These are phyloP conservation scores for Gibbula magus DNA, from an alignment of 2,888 invertebrate genomes.

Conservation along the genomic window DNA sequence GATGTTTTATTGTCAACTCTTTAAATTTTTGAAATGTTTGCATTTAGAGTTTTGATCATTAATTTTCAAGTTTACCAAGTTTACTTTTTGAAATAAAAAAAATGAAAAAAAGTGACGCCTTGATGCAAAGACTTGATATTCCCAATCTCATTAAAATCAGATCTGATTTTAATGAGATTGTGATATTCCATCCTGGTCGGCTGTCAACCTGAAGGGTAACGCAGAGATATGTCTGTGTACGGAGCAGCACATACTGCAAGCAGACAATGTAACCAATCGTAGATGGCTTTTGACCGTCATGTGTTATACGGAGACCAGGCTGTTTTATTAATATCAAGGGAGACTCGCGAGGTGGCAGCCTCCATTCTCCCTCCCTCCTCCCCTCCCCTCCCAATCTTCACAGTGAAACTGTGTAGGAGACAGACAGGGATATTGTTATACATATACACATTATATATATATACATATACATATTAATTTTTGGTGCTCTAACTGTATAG, in stretches of 20 bases:
- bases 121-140: conserved; percentile 3
- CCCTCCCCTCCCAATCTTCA: not conserved
- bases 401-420: conserved; percentile 12
- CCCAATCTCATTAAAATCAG: too few species aligned
- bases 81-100: conserved; percentile 15
- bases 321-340: conserved; percentile 20
- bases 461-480: conserved; percentile 25
- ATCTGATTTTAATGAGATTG: too few species aligned
- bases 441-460: conserved; percentile 24
- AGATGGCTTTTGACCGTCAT: conserved; percentile 3
- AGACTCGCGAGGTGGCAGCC: not conserved
- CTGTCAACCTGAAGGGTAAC: not conserved
- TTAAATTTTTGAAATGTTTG: conserved; percentile 41
- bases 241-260: not conserved
- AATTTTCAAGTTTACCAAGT: conserved; percentile 15
- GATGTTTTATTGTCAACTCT: conserved; percentile 16
- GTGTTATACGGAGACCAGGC: not conserved
- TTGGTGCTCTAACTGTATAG: conserved; percentile 27
- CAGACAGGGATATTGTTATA: conserved; percentile 26
- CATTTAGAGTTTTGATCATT: conserved; percentile 31
- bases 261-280: conserved; percentile 16
- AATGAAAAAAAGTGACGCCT: not conserved
- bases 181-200: not conserved
- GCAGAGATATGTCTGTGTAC: too few species aligned
- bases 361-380: not conserved